Evolutionary conservation across 2,113 vertebrate species (phyloP).

Genomic region (Syngnathoides biaculeatus): DNA sequence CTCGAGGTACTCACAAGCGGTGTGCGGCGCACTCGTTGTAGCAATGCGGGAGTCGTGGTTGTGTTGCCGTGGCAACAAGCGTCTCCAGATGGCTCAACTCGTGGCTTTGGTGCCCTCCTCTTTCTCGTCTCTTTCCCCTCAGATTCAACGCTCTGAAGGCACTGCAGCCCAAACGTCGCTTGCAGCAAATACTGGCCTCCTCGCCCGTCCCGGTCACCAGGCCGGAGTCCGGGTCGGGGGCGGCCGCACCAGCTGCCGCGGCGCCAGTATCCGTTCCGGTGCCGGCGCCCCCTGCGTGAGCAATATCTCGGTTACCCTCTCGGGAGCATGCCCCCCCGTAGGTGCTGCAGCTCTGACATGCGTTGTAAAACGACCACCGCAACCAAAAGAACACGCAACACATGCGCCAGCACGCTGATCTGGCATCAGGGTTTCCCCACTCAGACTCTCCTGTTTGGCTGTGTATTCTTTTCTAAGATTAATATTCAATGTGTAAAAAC

Average conservation of each 20-base stretch:
- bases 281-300: conserved; percentile 69
- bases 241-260: conserved; percentile 17
- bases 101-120: conserved; percentile 44
- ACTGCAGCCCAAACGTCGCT: conserved; percentile 75
- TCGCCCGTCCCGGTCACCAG: conserved; percentile 49
- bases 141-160: conserved; percentile 80
- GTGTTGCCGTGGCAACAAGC: not conserved
- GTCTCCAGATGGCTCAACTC: conserved; percentile 13
- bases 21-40: not conserved
- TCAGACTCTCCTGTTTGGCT: not conserved
- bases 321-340: conserved; percentile 50
- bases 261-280: conserved; percentile 47
- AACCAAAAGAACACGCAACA: conserved; percentile 10
- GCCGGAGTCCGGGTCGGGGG: conserved; percentile 36
- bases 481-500: not conserved
- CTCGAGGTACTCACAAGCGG: not conserved
- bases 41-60: not conserved
- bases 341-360: conserved; percentile 43
- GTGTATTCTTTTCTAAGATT: not conserved
- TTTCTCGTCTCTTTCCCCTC: conserved; percentile 59
- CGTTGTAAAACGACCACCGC: conserved; percentile 33
- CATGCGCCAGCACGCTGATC: not conserved
- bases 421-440: conserved; percentile 8
- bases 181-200: conserved; percentile 72
- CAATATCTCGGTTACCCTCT: conserved; percentile 44